Conservation (phyloP, 2,888 invertebrate species). For the Macrosiphum euphorbiae region DNA sequence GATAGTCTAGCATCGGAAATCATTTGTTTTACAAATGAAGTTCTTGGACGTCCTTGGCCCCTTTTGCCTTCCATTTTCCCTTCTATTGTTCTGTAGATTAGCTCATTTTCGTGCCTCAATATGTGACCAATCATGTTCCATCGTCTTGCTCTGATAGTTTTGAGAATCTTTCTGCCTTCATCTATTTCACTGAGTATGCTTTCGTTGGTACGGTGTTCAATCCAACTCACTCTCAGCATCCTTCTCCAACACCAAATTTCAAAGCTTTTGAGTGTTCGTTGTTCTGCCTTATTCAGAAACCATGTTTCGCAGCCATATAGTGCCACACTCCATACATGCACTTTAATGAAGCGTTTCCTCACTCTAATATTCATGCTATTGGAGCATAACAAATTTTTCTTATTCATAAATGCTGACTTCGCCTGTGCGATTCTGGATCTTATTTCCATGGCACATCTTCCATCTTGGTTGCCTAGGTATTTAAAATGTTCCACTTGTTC, state of each 20-base stretch:
- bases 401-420: not conserved
- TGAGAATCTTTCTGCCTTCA: conserved; percentile 1
- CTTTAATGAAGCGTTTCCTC: conserved; percentile 19
- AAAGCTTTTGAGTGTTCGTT: not conserved
- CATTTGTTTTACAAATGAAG: no score
- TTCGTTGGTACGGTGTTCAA: not conserved
- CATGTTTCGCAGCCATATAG: conserved; percentile 38
- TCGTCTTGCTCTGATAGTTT: conserved; percentile 23
- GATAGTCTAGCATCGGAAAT: no score
- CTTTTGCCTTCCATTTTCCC: no score
- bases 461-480: no score
- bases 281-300: conserved; percentile 16
- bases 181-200: conserved; percentile 35
- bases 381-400: conserved; percentile 21
- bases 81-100: no score
- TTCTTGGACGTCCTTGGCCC: no score
- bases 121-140: not conserved
- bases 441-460: not conserved
- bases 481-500: no score
- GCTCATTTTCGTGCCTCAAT: no score
- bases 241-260: conserved; percentile 30
- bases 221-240: conserved; percentile 29
- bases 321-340: conserved; percentile 36
- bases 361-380: not conserved
- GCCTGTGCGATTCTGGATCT: not conserved